Percentiles rank a stretch among this genome's conserved stretches.
Evolutionary conservation across 2,888 invertebrate genomes (phyloP).

Genomic region (Thecophora atra): DNA sequence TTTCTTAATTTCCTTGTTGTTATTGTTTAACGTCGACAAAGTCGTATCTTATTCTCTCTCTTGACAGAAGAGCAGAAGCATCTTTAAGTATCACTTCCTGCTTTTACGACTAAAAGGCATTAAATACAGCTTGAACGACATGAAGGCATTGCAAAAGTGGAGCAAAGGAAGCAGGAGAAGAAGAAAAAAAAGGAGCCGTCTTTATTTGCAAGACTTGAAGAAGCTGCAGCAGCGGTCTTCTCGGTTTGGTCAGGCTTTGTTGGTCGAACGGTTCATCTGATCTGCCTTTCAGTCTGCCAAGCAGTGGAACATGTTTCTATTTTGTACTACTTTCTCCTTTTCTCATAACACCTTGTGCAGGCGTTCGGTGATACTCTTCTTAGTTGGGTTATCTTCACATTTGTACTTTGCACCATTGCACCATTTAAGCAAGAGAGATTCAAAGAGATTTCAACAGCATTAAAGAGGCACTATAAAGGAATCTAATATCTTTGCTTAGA

Average conservation of each 20-base stretch:
- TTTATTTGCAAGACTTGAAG: constrained; percentile 1
- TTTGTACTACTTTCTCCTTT: not conserved
- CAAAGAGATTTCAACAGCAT: not conserved
- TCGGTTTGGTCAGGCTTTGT: not conserved
- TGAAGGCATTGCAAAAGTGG: not conserved
- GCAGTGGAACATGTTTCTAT: constrained; percentile 19
- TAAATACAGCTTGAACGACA: constrained; percentile 24
- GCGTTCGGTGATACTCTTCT: not conserved
- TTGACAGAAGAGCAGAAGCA: constrained; percentile 3
- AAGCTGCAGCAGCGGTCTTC: constrained; percentile 13
- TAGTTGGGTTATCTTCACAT: not conserved
- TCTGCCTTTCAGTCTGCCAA: not conserved
- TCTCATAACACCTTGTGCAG: not conserved
- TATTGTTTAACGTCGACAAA: constrained; percentile 12
- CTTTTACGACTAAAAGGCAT: constrained; percentile 20
- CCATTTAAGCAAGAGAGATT: constrained; percentile 1
- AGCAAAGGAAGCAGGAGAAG: not conserved
- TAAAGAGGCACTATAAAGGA: not conserved
- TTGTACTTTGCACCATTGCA: not conserved
- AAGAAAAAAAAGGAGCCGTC: not conserved
- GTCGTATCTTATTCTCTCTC: not conserved
- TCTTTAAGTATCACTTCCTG: constrained; percentile 34
- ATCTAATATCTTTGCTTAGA: not conserved
- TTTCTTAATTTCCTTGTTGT: not conserved
- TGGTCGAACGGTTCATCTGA: no score